Base-by-base conservation (phyloP, 2,113 vertebrate species). In the Pangasianodon gigas region DNA sequence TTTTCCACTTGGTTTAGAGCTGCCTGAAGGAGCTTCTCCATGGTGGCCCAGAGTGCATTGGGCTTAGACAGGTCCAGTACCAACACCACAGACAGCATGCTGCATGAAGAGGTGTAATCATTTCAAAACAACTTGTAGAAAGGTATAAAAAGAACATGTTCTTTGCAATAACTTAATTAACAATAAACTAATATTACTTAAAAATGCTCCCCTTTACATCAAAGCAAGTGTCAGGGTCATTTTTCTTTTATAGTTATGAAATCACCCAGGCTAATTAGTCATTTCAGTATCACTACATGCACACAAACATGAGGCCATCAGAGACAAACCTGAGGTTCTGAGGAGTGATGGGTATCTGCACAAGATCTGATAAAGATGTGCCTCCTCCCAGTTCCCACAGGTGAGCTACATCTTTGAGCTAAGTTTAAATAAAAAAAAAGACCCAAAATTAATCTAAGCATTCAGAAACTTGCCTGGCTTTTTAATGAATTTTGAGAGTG, bases 351-450 rank as follows among this genome's bases (percentile, higher is more conserved):
- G 98, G 97, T 91, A 99, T 96, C 93, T 94, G 96, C 90, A 97
- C 95, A 60, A 99, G 96, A 91, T 99, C 98, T 93, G 97, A 93
- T 80, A 99, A 94, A 4, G 97, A 99, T 0, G 96, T 98, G 86
- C 98, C 98, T 91, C 98, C 97, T 91, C 98, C 98, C 85, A 99
- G 94, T 93, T 99, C 98, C 98, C 98, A 99, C 90, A 99, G 95
- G 90, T 99, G 97, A 92, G 97, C 97, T 89, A 98, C 94, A 93
- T 98, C 97, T 95, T 99, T 99, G 54, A 97, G 97, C 98, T 99
- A 82, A 94, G 13, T 13, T 44, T 51, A 46, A 87, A 79, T 46
- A 54, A 80, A 26, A 75, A 54, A 32, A 87, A 81, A 52, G 6
- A 44, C 44, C 6, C 29, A 48, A 52, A 82, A 37, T 79, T 8